Conservation (phyloP, 2,888 invertebrate species). For the Chouioia cunea region DNA sequence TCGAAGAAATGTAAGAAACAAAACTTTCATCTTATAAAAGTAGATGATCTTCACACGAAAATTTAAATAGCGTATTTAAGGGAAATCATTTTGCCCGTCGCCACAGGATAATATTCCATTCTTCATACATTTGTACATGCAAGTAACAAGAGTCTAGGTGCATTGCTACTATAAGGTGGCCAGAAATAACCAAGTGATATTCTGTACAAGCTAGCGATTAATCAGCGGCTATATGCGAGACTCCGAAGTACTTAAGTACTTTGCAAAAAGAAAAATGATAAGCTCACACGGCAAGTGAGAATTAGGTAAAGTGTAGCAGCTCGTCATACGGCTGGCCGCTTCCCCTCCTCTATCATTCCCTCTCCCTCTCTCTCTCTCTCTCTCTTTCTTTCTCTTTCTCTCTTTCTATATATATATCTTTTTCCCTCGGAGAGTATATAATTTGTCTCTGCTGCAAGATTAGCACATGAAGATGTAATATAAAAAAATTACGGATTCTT, state of each 20-base stretch:
- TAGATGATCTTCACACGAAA: too few relatives aligned
- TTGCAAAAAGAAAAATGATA: conserved; percentile 55
- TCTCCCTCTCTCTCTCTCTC: too few relatives aligned
- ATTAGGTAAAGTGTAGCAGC: conserved; percentile 50
- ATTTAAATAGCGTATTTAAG: too few relatives aligned
- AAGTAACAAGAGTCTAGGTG: too few relatives aligned
- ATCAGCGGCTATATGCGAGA: conserved; percentile 38
- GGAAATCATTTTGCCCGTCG: neutral
- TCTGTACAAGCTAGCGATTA: conserved; percentile 24
- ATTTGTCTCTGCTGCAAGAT: conserved; percentile 27
- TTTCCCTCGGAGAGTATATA: conserved; percentile 30
- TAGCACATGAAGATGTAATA: conserved; percentile 2
- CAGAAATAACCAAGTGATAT: neutral
- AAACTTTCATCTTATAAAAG: too few relatives aligned
- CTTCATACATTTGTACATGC: too few relatives aligned
- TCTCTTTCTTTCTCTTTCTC: neutral
- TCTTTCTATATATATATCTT: neutral
- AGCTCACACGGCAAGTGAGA: conserved; percentile 55
- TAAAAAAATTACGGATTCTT: conserved; percentile 38
- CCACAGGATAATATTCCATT: too few relatives aligned
- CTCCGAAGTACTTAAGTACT: conserved; percentile 44
- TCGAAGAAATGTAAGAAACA: too few relatives aligned
- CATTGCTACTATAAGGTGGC: too few relatives aligned
- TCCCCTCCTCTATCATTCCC: too few relatives aligned
- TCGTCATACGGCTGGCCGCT: conserved; percentile 4